Conservation (phyloP, 2,113 vertebrate genomes). For the Actenoides lindsayi region DNA sequence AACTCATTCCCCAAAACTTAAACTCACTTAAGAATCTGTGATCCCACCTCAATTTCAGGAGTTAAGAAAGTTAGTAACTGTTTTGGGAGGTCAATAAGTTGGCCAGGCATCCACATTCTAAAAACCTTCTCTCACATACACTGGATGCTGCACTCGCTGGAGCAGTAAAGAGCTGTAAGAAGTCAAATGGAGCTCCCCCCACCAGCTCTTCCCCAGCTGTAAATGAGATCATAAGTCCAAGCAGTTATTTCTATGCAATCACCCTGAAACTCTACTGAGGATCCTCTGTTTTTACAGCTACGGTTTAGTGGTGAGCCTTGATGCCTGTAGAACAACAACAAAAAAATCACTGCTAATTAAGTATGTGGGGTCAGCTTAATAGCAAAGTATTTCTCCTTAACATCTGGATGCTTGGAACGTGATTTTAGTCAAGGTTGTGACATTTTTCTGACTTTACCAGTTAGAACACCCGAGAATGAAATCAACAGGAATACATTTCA, state of each 20-base stretch:
- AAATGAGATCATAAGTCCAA: neutral
- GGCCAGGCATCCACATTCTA: neutral
- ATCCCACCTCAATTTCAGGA: neutral
- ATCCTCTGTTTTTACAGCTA: neutral
- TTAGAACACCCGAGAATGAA: neutral
- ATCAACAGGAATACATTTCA: neutral
- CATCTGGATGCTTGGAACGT: neutral
- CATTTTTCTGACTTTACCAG: neutral
- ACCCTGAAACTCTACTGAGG: neutral
- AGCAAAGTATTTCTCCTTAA: neutral
- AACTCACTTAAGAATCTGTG: neutral
- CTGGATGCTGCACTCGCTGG: rapidly evolving
- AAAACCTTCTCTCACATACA: neutral
- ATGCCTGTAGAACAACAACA: neutral
- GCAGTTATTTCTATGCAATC: neutral
- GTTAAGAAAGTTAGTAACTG: neutral
- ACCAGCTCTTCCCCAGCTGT: neutral
- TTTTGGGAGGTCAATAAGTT: neutral
- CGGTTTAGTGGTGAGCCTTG: neutral
- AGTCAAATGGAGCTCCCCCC: neutral
- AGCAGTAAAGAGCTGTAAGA: neutral
- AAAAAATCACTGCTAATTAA: neutral
- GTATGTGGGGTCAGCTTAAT: neutral
- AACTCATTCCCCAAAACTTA: neutral
- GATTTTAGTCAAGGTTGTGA: neutral